Evolutionary conservation across 2,797 vertebrate species (phyloP).

Genomic region (Rhinophrynus dorsalis): DNA sequence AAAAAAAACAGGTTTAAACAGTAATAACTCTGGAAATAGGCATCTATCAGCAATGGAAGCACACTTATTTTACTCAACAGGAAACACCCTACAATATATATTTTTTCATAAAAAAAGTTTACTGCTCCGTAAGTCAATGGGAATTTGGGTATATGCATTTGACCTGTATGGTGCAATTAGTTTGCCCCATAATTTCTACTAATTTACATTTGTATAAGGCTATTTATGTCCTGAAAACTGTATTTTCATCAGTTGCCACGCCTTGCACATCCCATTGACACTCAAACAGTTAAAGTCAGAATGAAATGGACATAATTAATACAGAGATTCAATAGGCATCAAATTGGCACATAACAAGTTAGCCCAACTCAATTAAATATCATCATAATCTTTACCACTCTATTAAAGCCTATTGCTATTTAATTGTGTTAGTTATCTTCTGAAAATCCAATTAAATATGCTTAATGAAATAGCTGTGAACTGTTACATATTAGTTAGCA

Average conservation of each 20-base stretch:
- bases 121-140: no score
- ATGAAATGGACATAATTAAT: slow-evolving; percentile 30
- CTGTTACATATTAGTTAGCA: slow-evolving; percentile 51
- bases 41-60: no score
- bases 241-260: background rate
- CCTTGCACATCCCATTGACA: background rate
- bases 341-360: slow-evolving; percentile 42
- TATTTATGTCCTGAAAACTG: background rate
- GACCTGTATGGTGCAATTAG: no score
- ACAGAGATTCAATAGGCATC: slow-evolving; percentile 39
- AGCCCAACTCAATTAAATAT: slow-evolving; percentile 45
- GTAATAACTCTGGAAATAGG: no score
- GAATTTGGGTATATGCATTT: no score
- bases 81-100: no score
- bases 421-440: slow-evolving; percentile 50
- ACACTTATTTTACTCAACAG: no score
- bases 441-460: slow-evolving; percentile 50
- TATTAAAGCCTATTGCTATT: slow-evolving; percentile 50
- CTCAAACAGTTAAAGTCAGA: background rate
- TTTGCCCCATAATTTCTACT: no score
- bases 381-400: slow-evolving; percentile 48
- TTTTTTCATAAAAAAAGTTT: no score
- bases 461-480: slow-evolving; percentile 51
- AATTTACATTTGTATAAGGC: no score
- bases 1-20: no score